Percentiles rank a stretch among this genome's conserved stretches.
These are phyloP conservation scores for Carduelis carduelis DNA, from an alignment of 2,797 vertebrate genomes.

Conservation along the genomic window DNA sequence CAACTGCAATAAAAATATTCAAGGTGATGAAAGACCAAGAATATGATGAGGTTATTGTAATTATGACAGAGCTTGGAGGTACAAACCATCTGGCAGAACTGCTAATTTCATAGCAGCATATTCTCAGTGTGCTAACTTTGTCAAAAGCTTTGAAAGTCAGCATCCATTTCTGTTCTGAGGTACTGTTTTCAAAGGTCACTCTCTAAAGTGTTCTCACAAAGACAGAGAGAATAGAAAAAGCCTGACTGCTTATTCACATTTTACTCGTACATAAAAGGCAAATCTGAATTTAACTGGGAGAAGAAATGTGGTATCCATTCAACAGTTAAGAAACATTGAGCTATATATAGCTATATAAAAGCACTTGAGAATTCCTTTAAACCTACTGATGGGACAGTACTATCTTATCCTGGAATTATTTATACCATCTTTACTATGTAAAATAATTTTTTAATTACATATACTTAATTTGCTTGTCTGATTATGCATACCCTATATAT, in stretches of 20 bases:
- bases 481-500: background rate
- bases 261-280: background rate
- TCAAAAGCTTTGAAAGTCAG: slow-evolving; percentile 59
- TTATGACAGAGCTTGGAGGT: slow-evolving; percentile 62
- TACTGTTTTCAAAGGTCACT: slow-evolving; percentile 58
- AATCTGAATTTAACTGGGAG: background rate
- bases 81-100: slow-evolving; percentile 68
- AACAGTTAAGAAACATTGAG: background rate
- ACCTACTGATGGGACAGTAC: background rate
- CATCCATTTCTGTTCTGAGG: slow-evolving; percentile 50
- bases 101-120: slow-evolving; percentile 54
- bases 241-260: slow-evolving; percentile 34
- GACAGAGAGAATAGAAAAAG: background rate
- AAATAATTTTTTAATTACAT: background rate
- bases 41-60: slow-evolving; percentile 52
- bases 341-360: background rate
- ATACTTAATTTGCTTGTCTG: background rate
- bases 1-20: slow-evolving; percentile 59
- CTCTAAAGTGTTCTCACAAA: slow-evolving; percentile 41
- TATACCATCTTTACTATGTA: background rate
- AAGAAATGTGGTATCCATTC: background rate
- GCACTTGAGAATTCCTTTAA: background rate
- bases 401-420: background rate
- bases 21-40: slow-evolving; percentile 57
- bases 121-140: slow-evolving; percentile 34